Base-by-base conservation (phyloP, 2,797 vertebrate species). In the Pogonophryne albipinna region DNA sequence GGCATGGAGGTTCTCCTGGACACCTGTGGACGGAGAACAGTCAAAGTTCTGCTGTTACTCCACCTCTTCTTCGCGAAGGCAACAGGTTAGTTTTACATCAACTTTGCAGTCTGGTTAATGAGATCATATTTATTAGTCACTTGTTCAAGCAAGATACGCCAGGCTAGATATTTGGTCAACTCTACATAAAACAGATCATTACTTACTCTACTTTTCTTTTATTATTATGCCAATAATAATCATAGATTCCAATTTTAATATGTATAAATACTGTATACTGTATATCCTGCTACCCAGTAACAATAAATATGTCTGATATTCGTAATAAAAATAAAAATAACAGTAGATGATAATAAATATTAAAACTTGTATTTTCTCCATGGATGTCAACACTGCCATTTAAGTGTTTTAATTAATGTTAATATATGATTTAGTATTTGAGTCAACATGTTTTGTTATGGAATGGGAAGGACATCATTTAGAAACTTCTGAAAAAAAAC, bases 21-120 rank as follows among this genome's bases (percentile, higher is more conserved):
- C 66, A 53, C 62, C 0, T 46, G 56, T 10, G 81, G 64, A 70
- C 53, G 16, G 17, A n/a, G 38, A 0, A 11, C 49, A 53, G 58
- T 81, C 23, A 42, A 2, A 16, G 17, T 8, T 10, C 45, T 87
- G 59, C 76, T 90, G 20, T 11, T 92, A 0, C 3, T 88, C 0
- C 62, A 9, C 45, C 41, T 92, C 19, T 78, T 85, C 1, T 50
- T 83, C 8, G 6, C 44, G 61, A 71, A 62, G 34, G 72, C 80
- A 49, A 62, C 85, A 87, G 91, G 92, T 93, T 58, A 84, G 92
- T 89, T 11, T 0, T 12, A 23, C 58, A 17, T 4, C 19, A 46
- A 42, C 14, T 31, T 15, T 12, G 0, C 42, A n/a, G 66, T 59
- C 51, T 74, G 66, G 0, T 41, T 65, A 53, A 70, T 44, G n/a